These are phyloP conservation scores for Catharus fuscescens DNA, from an alignment of 2,113 vertebrate genomes.

Conservation along the genomic window DNA sequence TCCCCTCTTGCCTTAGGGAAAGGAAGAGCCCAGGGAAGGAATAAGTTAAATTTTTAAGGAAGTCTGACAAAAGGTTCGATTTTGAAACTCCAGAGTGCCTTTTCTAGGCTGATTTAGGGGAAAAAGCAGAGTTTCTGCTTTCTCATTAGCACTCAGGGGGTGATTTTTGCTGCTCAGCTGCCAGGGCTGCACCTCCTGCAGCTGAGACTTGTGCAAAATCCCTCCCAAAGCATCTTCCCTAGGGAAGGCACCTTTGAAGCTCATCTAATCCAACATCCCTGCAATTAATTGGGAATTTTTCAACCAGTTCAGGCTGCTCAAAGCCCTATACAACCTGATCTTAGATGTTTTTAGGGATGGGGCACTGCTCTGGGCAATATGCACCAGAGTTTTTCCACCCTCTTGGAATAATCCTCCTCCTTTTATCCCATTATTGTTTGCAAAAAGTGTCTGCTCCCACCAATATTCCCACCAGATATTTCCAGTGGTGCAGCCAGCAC, in stretches of 20 bases:
- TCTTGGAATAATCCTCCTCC: not conserved
- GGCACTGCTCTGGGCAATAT: not conserved
- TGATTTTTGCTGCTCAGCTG: not conserved
- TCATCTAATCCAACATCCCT: not conserved
- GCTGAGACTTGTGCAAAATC: not conserved
- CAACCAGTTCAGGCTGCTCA: not conserved
- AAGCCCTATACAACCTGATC: rapidly evolving
- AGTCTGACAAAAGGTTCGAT: conserved; percentile 56
- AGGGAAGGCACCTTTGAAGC: not conserved
- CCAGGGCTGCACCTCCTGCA: not conserved
- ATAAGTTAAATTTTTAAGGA: conserved; percentile 50
- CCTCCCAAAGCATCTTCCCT: not conserved
- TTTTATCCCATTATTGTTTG: not conserved
- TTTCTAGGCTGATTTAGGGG: conserved; percentile 20
- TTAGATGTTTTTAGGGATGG: not conserved
- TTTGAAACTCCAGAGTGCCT: conserved; percentile 37
- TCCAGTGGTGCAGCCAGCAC: not conserved
- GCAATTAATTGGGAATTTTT: not conserved
- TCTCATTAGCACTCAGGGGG: not conserved
- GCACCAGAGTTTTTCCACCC: not conserved
- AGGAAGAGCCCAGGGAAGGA: not conserved
- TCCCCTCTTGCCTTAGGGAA: not conserved
- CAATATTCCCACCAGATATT: not conserved
- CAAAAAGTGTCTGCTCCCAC: not conserved
- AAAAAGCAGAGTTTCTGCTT: conserved; percentile 54